Conservation (phyloP, 1,140 invertebrate species). For the Bombus confusus region DNA sequence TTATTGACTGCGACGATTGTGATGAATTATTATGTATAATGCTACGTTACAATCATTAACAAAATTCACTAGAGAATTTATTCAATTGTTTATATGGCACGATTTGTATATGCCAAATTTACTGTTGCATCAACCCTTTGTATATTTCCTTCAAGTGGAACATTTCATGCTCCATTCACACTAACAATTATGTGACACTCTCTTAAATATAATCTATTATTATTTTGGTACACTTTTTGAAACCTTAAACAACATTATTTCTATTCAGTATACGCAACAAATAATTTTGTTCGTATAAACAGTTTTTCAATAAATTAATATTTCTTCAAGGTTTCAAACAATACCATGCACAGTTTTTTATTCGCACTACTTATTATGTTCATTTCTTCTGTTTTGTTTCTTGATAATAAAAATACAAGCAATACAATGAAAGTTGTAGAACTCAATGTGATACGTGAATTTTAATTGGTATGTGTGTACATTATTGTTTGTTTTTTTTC, state of each 20-base stretch:
- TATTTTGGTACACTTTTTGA: conserved; percentile 60
- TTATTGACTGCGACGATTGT: conserved; percentile 29
- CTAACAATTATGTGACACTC: conserved; percentile 69
- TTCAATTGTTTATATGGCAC: conserved; percentile 52
- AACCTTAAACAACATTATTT: conserved; percentile 59
- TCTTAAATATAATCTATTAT: conserved; percentile 73
- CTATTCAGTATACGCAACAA: conserved; percentile 32
- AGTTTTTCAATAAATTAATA: conserved; percentile 66
- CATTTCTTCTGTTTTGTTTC: conserved; percentile 49
- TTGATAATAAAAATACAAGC: conserved; percentile 76
- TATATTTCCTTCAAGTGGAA: conserved; percentile 65
- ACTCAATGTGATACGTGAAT: conserved; percentile 80
- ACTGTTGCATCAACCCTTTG: conserved; percentile 76
- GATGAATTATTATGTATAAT: conserved; percentile 53
- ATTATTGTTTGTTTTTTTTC: conserved; percentile 72
- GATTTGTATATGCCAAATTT: conserved; percentile 62
- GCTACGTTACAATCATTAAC: conserved; percentile 35
- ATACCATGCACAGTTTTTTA: conserved; percentile 55
- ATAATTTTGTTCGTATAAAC: conserved; percentile 51
- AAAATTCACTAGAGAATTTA: conserved; percentile 51
- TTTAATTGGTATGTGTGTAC: conserved; percentile 78
- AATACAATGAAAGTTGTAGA: conserved; percentile 78
- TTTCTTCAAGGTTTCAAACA: conserved; percentile 70
- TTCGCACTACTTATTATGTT: conserved; percentile 61
- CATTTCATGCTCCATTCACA: conserved; percentile 69